Evolutionary conservation across 2,888 invertebrate species (phyloP).

Genomic region (Tetrapedia diversipes): DNA sequence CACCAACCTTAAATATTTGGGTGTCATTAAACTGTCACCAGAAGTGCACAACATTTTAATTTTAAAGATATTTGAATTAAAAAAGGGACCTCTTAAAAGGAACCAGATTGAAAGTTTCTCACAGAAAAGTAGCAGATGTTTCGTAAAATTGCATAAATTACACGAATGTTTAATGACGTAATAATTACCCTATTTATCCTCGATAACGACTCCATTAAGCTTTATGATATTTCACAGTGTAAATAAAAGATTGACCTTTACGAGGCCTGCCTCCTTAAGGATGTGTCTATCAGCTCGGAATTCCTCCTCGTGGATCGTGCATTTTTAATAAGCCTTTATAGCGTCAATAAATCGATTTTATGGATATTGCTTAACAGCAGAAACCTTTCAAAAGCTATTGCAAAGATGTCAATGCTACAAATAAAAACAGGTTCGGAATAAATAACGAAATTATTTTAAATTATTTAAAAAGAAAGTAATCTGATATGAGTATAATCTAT

Average conservation of each 20-base stretch:
- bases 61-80: too few species aligned
- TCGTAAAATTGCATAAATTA: conserved; percentile 12
- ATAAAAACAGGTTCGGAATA: too few species aligned
- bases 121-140: neutral
- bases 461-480: too few species aligned
- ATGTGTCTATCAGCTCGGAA: conserved; percentile 21
- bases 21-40: too few species aligned
- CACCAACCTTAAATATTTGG: too few species aligned
- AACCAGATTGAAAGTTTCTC: neutral
- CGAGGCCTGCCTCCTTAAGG: neutral
- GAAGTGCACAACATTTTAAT: too few species aligned
- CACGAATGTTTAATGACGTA: conserved; percentile 48
- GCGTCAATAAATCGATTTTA: neutral
- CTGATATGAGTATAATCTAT: too few species aligned
- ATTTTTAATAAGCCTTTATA: neutral
- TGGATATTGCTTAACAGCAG: neutral
- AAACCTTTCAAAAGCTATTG: neutral
- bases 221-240: conserved; percentile 39
- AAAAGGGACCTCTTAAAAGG: conserved; percentile 23
- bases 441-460: too few species aligned
- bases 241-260: conserved; percentile 41
- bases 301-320: neutral
- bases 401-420: neutral
- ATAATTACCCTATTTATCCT: conserved; percentile 37
- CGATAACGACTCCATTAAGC: conserved; percentile 26